These are phyloP conservation scores for Fregetta grallaria DNA, from an alignment of 2,113 vertebrate genomes.

Conservation along the genomic window DNA sequence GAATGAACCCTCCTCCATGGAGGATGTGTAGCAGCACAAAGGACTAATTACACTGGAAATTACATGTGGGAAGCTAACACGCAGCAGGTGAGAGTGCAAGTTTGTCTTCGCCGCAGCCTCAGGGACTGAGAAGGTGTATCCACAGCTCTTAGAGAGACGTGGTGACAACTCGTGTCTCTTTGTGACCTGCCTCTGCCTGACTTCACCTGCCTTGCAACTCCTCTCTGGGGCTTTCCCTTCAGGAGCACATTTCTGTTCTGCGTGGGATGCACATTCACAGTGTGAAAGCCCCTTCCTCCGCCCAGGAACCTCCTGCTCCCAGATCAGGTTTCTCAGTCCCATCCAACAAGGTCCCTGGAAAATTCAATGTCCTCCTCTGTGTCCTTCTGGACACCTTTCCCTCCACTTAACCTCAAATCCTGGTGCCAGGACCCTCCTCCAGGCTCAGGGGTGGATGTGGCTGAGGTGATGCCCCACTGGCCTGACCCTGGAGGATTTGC, in stretches of 20 bases:
- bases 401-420: background rate
- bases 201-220: background rate
- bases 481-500: background rate
- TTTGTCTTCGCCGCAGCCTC: background rate
- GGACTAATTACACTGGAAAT: background rate
- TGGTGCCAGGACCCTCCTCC: background rate
- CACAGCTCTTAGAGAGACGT: background rate
- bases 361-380: background rate
- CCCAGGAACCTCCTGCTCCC: background rate
- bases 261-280: background rate
- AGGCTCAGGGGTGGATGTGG: background rate
- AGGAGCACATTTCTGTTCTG: background rate
- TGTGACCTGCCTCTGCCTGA: background rate
- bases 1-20: background rate
- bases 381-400: background rate
- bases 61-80: accelerated
- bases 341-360: background rate
- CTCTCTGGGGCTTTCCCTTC: background rate
- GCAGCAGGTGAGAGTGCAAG: background rate
- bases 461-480: background rate
- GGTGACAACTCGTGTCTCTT: background rate
- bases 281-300: accelerated
- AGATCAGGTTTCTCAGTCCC: background rate
- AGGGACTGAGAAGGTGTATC: background rate
- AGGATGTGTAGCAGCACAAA: background rate